Conservation (phyloP, 1,140 invertebrate genomes). For the Aphelenchoides besseyi region DNA sequence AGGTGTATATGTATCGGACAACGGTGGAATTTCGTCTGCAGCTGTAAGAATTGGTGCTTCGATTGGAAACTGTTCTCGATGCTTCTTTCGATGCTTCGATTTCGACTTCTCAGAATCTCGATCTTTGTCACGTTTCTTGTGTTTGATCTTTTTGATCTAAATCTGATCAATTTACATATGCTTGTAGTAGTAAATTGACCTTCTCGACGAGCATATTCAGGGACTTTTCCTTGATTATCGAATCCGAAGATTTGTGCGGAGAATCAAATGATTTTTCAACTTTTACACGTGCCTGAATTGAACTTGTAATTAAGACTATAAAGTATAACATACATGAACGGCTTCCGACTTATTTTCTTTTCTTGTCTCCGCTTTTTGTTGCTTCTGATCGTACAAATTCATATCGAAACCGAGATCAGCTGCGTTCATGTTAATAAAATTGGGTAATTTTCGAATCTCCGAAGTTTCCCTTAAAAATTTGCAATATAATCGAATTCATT, state of each 20-base stretch:
- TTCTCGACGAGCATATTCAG: conserved; percentile 7
- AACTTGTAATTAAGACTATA: not conserved
- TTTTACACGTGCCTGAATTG: not conserved
- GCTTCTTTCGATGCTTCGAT: conserved; percentile 8
- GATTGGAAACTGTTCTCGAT: not conserved
- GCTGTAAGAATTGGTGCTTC: not conserved
- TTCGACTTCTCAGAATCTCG: conserved; percentile 20
- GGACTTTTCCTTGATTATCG: not conserved
- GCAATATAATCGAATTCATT: not conserved
- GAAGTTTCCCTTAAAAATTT: not conserved
- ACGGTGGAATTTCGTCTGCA: not conserved
- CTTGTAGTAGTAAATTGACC: not conserved
- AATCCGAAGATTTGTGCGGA: not conserved
- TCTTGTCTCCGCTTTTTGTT: not conserved
- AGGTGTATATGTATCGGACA: too few species aligned
- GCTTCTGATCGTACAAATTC: not conserved
- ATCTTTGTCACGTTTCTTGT: not conserved
- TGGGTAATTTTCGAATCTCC: not conserved
- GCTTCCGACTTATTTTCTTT: not conserved
- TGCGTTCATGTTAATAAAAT: not conserved
- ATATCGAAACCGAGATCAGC: conserved; percentile 17
- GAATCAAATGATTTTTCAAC: not conserved
- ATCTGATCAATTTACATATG: not conserved
- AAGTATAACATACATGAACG: not conserved
- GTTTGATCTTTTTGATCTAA: conserved; percentile 18